Evolutionary conservation across 2,113 vertebrate genomes (phyloP).

Genomic region (Chaetura pelagica): DNA sequence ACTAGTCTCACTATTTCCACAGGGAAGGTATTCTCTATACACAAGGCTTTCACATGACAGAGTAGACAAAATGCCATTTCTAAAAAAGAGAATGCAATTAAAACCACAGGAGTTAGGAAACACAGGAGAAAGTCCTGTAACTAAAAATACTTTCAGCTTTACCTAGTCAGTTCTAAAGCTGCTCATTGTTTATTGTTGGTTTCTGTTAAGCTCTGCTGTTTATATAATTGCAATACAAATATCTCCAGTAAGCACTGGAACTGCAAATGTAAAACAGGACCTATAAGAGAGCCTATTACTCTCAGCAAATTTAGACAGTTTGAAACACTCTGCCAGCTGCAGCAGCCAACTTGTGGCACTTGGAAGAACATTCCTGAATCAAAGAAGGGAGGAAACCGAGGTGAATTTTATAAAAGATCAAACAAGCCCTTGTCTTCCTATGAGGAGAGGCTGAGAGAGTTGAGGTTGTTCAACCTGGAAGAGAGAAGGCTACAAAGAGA

Average conservation of each 20-base stretch:
- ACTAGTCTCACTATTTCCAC: background rate
- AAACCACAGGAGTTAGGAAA: conserved; percentile 10
- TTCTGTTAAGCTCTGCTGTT: conserved; percentile 38
- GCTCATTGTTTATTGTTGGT: background rate
- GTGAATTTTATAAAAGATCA: background rate
- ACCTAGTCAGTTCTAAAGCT: conserved; percentile 34
- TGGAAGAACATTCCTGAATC: background rate
- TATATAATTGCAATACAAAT: background rate
- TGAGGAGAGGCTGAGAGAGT: too few relatives aligned
- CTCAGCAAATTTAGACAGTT: conserved; percentile 9
- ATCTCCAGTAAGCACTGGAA: background rate
- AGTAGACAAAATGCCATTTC: conserved; percentile 4
- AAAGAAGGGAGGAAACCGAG: background rate
- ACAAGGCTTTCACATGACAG: background rate
- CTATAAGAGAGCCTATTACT: background rate
- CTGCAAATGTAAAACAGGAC: background rate
- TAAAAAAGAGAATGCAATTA: conserved; percentile 19
- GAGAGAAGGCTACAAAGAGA: too few relatives aligned
- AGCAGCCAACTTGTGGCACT: conserved; percentile 20
- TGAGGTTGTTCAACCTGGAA: too few relatives aligned
- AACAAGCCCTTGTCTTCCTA: background rate
- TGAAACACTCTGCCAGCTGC: conserved; percentile 38
- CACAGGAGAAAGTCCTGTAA: background rate
- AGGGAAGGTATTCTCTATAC: background rate
- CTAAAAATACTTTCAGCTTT: conserved; percentile 33